Evolutionary conservation across 2,113 vertebrate species (phyloP), one percentile per base, ranked within the genome.

Genomic region (Taxidea taxus): DNA sequence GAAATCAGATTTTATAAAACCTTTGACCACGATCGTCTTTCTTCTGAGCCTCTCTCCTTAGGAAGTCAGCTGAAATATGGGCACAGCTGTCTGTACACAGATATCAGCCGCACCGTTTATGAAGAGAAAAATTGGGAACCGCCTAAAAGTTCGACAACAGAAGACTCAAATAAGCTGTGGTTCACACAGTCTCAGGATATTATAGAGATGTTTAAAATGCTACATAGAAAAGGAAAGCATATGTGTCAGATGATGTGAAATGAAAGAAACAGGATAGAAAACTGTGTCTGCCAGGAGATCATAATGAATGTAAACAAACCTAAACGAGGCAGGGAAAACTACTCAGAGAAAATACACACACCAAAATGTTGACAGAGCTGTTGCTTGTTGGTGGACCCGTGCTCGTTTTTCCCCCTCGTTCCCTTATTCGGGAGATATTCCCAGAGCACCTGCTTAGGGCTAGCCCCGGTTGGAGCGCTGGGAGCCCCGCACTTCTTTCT

Each of bases 11-110:
- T 95, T 82, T 7, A 14, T 49, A 49, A 90, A 78, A 51, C 51
- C 96, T 91, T 62, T 90, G 88, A 78, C 93, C 96, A 94, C 88
- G 87, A 86, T 82, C 37, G 75, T 91, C 94, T 95, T 97, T 77
- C 97, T 96, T 77, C 91, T 16, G 77, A 96, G 85, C 82, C 77
- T 66, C 70, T 70, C 78, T 90, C 91, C 82, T 78, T 34, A 60
- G 85, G 66, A 94, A 95, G 92, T 14, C 56, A 68, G 58, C 89
- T 72, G 85, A 93, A 82, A 60, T 37, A 37, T 14, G 81, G 47
- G 64, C 44, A 31, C 44, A 1, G 58, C 9, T 86, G 44, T 66
- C 87, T 54, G 70, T 85, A 47, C 14, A 83, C 81, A 94, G 81
- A 60, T 58, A 77, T 9, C 95, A 60, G 81, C 64, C 0, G 1